These are phyloP conservation scores for Gastrophysa polygoni DNA, from an alignment of 2,888 invertebrate species.

Conservation along the genomic window DNA sequence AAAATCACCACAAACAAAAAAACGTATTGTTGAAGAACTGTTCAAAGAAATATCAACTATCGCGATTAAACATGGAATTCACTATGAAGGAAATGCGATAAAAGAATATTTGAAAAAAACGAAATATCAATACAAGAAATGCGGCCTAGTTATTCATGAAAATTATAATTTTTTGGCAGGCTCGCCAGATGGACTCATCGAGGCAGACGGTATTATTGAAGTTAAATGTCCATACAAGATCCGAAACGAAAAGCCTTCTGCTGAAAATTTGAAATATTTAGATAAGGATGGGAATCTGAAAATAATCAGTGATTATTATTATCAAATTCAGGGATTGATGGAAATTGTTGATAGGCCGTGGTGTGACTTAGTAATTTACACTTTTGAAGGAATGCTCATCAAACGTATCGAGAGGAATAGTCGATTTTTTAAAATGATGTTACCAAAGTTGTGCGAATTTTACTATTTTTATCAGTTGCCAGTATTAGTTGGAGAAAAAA, in stretches of 20 bases:
- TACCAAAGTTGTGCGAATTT: background rate
- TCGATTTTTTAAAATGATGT: slow-evolving; percentile 1
- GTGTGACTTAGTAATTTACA: background rate
- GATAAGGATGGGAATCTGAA: background rate
- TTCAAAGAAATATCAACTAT: background rate
- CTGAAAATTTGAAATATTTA: background rate
- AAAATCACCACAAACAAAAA: too few relatives aligned
- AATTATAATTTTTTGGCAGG: slow-evolving; percentile 1
- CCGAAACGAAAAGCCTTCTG: background rate
- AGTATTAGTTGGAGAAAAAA: too few relatives aligned
- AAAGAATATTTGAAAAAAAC: background rate
- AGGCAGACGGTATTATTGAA: slow-evolving; percentile 5
- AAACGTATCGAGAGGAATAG: background rate
- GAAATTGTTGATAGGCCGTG: slow-evolving; percentile 9
- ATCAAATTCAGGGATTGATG: slow-evolving; percentile 5
- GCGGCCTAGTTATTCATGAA: slow-evolving; percentile 5
- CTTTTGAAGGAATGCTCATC: slow-evolving; percentile 1
- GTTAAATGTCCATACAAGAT: slow-evolving; percentile 6
- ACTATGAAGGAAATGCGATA: background rate
- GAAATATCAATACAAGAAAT: background rate
- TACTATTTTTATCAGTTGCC: background rate
- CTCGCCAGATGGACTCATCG: slow-evolving; percentile 1
- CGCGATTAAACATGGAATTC: slow-evolving; percentile 1
- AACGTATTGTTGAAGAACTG: background rate
- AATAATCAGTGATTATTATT: background rate